Percentiles rank a stretch among this genome's conserved stretches.
Conservation (phyloP, 2,888 invertebrate genomes). For the Cacoxenus indagator region DNA sequence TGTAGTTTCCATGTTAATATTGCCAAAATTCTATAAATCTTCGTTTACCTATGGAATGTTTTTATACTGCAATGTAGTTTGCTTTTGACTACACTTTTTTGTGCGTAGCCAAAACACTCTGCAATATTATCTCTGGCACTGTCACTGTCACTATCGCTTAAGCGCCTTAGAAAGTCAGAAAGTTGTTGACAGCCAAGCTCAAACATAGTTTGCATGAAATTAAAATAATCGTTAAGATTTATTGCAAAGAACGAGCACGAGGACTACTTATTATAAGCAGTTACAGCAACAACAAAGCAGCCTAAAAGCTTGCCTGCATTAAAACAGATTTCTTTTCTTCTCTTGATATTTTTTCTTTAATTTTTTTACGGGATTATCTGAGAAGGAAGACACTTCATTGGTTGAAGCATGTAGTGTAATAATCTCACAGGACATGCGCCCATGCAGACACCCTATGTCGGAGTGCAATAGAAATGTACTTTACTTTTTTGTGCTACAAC, state of each 20-base stretch:
- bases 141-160: conserved; percentile 9
- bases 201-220: conserved; percentile 58
- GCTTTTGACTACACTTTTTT: background rate
- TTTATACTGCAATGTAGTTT: background rate
- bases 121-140: background rate
- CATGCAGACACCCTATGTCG: background rate
- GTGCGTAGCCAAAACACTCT: too few relatives aligned
- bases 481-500: background rate
- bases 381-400: background rate
- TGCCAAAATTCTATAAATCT: too few relatives aligned
- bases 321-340: background rate
- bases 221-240: conserved; percentile 61
- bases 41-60: too few relatives aligned
- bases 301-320: background rate
- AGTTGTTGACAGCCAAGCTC: conserved; percentile 58
- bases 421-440: conserved; percentile 8
- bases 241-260: conserved; percentile 35
- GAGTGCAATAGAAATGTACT: background rate
- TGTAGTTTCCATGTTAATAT: too few relatives aligned
- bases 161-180: conserved; percentile 36
- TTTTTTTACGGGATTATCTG: background rate
- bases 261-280: background rate
- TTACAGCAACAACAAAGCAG: background rate
- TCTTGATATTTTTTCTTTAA: too few relatives aligned
- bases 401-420: background rate